A percentile compares a stretch with the other conserved stretches of the same genome.
These are phyloP conservation scores for Decapterus maruadsi DNA, from an alignment of 2,797 vertebrate genomes.

Conservation along the genomic window DNA sequence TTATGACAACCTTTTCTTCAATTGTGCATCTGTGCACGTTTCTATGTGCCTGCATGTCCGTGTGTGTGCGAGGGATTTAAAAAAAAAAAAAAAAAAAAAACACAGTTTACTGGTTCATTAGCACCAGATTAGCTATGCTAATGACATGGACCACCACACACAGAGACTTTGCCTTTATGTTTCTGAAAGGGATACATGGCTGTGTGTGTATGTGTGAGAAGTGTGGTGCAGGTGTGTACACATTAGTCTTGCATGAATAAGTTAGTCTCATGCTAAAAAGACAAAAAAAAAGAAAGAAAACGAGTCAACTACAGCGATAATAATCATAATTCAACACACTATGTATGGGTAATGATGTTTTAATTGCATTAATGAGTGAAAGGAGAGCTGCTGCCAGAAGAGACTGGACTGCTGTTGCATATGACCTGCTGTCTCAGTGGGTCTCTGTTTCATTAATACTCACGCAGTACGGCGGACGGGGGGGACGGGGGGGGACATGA, in stretches of 20 bases:
- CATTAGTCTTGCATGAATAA: conserved; percentile 66
- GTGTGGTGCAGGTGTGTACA: conserved; percentile 70
- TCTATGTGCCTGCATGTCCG: conserved; percentile 48
- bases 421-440: conserved; percentile 49
- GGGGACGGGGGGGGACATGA: conserved; percentile 26
- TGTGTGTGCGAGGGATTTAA: conserved; percentile 68
- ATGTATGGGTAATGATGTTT: conserved; percentile 72
- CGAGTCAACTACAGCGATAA: conserved; percentile 43
- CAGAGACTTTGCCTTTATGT: conserved; percentile 77
- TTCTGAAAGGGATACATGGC: conserved; percentile 72
- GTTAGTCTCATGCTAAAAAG: conserved; percentile 38
- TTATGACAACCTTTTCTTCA: conserved; percentile 78
- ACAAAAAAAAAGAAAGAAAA: conserved; percentile 16
- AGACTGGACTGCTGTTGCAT: conserved; percentile 42
- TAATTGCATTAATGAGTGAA: conserved; percentile 70
- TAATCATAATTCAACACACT: conserved; percentile 72
- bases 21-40: conserved; percentile 68
- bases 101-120: conserved; percentile 86
- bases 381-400: conserved; percentile 43
- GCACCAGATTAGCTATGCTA: conserved; percentile 87
- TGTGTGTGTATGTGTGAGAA: conserved; percentile 4
- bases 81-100: conserved; percentile 58
- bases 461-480: conserved; percentile 24
- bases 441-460: conserved; percentile 43
- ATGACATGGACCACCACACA: conserved; percentile 84